Evolutionary conservation across 2,888 invertebrate species (phyloP), one percentile per base, ranked within the genome.

Genomic region (Pediacus dermestoides): DNA sequence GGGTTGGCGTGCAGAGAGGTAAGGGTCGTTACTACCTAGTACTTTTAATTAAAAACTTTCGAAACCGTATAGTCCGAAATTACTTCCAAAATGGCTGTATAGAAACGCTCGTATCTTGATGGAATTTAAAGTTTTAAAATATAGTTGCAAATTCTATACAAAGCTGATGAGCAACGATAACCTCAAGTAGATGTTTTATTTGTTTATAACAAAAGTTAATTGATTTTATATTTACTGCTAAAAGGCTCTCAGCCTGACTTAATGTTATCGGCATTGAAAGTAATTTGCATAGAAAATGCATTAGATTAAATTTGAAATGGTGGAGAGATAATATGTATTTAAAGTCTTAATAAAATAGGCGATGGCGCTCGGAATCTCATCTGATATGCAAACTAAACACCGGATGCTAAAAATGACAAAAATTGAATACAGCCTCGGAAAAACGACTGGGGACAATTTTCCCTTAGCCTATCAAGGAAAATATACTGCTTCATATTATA

Each of bases 311-410:
- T 23, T 23, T 23, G 23, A 23, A 23, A 23, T n/a, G 23, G 23
- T 10, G 10, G 10, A 23, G 23, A 48, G 48, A 47, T 49, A 50
- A 55, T 50, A 48, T 46, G 42, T 47, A 36, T 43, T 46, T 37
- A 38, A 46, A 48, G 31, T 52, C 52, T 52, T 58, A 58, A 61
- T 60, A 59, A 60, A 58, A 51, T 56, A 50, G 50, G n/a, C n/a
- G n/a, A 51, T 48, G 53, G 46, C 52, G 55, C 50, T 44, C 50
- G 48, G 44, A 50, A 46, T 48, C 53, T 46, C 55, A 56, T 58
- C 56, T 54, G 59, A 63, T 61, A 65, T 64, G 64, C 64, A 63
- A 64, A 66, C 61, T 60, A 62, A 55, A 58, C 63, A 58, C 62
- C 66, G 63, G 64, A 58, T 66, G 66, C 58, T 58, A 55, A 58